phyloP scores from a whole-genome alignment of 53 echinoderm and acorn worm species.

The Luidia sarsii region DNA sequence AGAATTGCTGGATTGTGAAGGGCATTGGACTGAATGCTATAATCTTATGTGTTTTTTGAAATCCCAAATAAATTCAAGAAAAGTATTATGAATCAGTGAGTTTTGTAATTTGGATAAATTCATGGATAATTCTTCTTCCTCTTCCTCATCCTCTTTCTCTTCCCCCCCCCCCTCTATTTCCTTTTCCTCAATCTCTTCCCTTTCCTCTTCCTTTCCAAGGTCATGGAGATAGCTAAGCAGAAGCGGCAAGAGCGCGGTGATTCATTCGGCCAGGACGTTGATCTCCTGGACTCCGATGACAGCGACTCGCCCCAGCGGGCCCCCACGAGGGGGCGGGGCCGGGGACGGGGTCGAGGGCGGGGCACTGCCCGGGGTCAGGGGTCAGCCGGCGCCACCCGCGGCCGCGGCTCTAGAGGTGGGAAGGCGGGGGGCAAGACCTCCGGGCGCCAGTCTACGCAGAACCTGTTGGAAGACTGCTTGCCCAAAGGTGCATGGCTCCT shows the following conservation, averaged over 20 bases:
- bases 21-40: not conserved
- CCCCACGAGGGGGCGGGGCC: constrained; percentile 33
- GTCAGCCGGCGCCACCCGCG: not conserved
- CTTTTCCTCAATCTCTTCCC: not conserved
- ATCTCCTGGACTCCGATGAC: constrained; percentile 1
- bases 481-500: too few species aligned
- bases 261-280: constrained; percentile 43
- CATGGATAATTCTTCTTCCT: too few species aligned
- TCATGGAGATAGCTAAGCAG: constrained; percentile 62
- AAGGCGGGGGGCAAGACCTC: not conserved
- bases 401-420: constrained; percentile 7
- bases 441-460: constrained; percentile 16
- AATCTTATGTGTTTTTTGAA: too few species aligned
- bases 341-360: constrained; percentile 1
- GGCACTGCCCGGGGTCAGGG: constrained; percentile 9
- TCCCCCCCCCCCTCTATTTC: too few species aligned
- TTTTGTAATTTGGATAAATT: too few species aligned
- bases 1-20: too few species aligned
- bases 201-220: too few species aligned
- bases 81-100: too few species aligned
- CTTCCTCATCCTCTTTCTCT: too few species aligned
- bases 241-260: constrained; percentile 61
- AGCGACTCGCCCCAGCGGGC: constrained; percentile 49
- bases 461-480: not conserved
- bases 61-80: too few species aligned